These are phyloP conservation scores for Neomorphus geoffroyi DNA, from an alignment of 2,797 vertebrate genomes.

Conservation along the genomic window DNA sequence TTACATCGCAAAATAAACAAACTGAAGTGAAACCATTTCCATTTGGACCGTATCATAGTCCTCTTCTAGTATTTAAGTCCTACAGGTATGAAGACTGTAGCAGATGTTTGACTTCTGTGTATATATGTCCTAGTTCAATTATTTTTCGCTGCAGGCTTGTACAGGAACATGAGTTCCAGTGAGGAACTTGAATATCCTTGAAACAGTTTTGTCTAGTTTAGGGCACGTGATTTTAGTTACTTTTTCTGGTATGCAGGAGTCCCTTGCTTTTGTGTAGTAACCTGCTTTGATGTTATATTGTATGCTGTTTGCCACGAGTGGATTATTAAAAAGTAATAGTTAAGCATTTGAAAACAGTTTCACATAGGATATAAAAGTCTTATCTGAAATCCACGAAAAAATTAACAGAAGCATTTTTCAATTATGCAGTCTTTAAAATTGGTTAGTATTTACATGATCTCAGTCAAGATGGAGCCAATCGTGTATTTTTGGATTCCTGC, in stretches of 20 bases:
- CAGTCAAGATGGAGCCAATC: neutral
- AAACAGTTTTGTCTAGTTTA: neutral
- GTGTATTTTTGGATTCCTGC: neutral
- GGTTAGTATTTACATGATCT: neutral
- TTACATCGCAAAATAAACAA: slow-evolving; percentile 72
- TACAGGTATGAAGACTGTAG: slow-evolving; percentile 85
- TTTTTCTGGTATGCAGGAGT: neutral
- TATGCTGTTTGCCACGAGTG: neutral
- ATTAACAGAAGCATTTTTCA: neutral
- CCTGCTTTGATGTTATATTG: neutral
- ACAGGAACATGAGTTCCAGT: neutral
- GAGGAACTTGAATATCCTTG: neutral
- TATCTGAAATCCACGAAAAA: neutral
- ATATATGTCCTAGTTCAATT: neutral
- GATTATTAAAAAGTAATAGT: neutral
- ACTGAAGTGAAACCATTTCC: slow-evolving; percentile 82
- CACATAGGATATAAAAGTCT: no score
- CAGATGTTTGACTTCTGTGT: neutral
- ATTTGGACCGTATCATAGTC: slow-evolving; percentile 89
- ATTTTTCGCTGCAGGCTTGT: neutral
- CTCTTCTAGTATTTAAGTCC: slow-evolving; percentile 91
- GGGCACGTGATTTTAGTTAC: neutral
- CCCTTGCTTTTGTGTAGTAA: neutral
- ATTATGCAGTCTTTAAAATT: neutral
- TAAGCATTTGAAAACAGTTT: neutral